Evolutionary conservation across 2,888 invertebrate genomes (phyloP).

Genomic region (Ganaspis brasiliensis): DNA sequence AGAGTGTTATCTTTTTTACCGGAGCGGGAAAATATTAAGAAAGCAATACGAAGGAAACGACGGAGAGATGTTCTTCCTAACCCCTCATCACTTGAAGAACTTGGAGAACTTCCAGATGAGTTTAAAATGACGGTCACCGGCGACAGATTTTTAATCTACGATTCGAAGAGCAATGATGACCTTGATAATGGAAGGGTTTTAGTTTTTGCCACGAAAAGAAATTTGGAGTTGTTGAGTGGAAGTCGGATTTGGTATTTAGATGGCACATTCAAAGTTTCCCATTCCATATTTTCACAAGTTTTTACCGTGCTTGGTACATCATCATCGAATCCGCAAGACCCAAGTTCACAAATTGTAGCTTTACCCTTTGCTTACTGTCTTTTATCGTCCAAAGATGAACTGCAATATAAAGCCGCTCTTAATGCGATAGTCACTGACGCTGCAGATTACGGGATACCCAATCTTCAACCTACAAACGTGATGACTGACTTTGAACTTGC

Average conservation of each 20-base stretch:
- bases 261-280: no score
- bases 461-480: no score
- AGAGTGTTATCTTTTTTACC: conserved; percentile 8
- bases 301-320: no score
- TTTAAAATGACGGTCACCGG: conserved; percentile 31
- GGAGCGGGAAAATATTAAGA: conserved; percentile 11
- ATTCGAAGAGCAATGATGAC: conserved; percentile 9
- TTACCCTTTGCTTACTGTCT: background rate
- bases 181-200: no score
- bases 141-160: conserved; percentile 41
- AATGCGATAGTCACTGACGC: no score
- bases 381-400: background rate
- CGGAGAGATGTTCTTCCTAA: conserved; percentile 1
- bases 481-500: no score
- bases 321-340: background rate
- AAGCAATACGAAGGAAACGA: background rate
- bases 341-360: no score
- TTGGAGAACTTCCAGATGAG: conserved; percentile 11
- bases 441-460: no score
- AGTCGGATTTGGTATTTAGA: no score
- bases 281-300: no score
- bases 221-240: no score
- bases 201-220: no score
- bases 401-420: background rate
- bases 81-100: background rate